Conservation (phyloP, 92 coral and sea anemone genomes). For the Epizoanthus ramosus region DNA sequence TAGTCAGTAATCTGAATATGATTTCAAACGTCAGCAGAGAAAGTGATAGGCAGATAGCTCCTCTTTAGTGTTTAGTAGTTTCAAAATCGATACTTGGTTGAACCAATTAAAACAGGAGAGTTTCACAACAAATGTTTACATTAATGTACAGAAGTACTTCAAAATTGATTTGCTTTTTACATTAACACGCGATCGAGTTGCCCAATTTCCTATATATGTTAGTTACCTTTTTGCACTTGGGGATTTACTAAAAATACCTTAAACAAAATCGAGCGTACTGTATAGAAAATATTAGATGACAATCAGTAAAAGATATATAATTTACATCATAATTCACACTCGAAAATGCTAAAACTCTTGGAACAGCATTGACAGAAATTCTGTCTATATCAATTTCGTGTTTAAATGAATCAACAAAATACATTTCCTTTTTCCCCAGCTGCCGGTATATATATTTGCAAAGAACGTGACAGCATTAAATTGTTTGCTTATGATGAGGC, state of each 20-base stretch:
- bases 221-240: not conserved
- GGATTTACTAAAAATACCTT: not conserved
- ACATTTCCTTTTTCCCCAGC: not conserved
- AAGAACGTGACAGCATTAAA: not conserved
- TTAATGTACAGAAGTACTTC: constrained; percentile 18
- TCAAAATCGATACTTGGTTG: not conserved
- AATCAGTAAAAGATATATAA: too few relatives aligned
- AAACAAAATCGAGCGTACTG: too few relatives aligned
- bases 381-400: not conserved
- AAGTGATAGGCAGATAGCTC: not conserved
- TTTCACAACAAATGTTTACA: not conserved
- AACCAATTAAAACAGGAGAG: not conserved
- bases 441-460: not conserved
- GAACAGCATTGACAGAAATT: not conserved
- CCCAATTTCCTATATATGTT: constrained; percentile 1
- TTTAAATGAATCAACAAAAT: not conserved
- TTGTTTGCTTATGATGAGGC: not conserved
- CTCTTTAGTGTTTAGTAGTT: not conserved
- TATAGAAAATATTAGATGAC: too few relatives aligned
- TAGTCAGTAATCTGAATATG: not conserved
- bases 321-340: not conserved
- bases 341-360: not conserved
- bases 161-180: constrained; percentile 1
- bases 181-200: not conserved
- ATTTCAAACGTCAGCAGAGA: not conserved